Percentiles rank a stretch among this genome's conserved stretches.
Evolutionary conservation across 2,888 invertebrate species (phyloP).

Genomic region (Saturnia pavonia): DNA sequence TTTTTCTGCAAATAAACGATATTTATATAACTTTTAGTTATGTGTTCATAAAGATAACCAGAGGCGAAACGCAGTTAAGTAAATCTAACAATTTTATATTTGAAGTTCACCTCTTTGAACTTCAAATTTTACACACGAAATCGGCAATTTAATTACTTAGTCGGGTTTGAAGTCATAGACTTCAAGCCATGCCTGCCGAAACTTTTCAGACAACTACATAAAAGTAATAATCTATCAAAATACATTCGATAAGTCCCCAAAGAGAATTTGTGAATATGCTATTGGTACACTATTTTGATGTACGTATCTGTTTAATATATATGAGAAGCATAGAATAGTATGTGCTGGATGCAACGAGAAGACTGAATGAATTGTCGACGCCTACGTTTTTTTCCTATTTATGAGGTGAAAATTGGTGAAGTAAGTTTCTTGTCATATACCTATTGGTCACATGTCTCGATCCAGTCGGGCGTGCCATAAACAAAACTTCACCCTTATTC

Average conservation of each 20-base stretch:
- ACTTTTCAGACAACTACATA: not conserved
- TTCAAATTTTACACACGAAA: no score
- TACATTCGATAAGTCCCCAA: not conserved
- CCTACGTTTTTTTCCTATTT: conserved; percentile 20
- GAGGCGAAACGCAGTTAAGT: no score
- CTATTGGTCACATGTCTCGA: not conserved
- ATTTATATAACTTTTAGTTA: not conserved
- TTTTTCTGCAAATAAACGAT: not conserved
- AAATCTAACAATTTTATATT: not conserved
- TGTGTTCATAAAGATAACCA: no score
- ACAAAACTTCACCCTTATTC: not conserved
- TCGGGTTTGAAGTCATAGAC: no score
- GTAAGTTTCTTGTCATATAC: not conserved
- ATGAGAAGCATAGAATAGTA: conserved; percentile 26
- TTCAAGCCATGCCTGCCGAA: not conserved
- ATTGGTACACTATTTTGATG: not conserved
- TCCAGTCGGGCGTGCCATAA: not conserved
- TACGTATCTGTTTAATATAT: not conserved
- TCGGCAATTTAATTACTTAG: no score
- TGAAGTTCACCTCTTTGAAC: not conserved
- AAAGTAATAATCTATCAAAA: not conserved
- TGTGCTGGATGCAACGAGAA: conserved; percentile 69
- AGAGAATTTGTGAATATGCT: not conserved
- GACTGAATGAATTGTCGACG: conserved; percentile 65
- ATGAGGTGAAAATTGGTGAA: not conserved